Percentiles rank a stretch among this genome's conserved stretches.
Conservation (phyloP, 2,113 vertebrate species). For the Lophius piscatorius region DNA sequence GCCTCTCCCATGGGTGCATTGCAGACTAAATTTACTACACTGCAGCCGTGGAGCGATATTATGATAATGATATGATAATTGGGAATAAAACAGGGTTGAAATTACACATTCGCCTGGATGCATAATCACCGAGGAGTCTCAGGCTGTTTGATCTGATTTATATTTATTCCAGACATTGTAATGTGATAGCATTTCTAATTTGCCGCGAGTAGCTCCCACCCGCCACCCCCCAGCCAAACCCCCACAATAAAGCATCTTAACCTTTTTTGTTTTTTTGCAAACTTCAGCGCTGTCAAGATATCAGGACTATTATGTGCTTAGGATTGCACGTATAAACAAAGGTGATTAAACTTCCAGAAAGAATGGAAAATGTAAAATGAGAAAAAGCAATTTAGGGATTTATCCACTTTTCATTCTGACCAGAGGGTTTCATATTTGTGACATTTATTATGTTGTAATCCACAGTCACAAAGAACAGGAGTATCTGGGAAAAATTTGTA, state of each 20-base stretch:
- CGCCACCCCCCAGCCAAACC: slow-evolving; percentile 6
- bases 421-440: no score
- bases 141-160: slow-evolving; percentile 70
- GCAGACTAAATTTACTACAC: slow-evolving; percentile 57
- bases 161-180: slow-evolving; percentile 69
- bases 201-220: not conserved
- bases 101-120: slow-evolving; percentile 59
- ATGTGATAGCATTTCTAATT: slow-evolving; percentile 63
- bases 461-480: not conserved
- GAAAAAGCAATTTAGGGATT: slow-evolving; percentile 2
- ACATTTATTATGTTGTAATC: no score
- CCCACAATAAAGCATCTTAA: slow-evolving; percentile 24
- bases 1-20: slow-evolving; percentile 48
- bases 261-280: slow-evolving; percentile 55
- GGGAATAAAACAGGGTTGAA: slow-evolving; percentile 65
- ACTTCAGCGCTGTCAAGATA: slow-evolving; percentile 52
- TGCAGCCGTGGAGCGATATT: slow-evolving; percentile 31
- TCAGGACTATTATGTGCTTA: slow-evolving; percentile 16
- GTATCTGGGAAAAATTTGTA: not conserved
- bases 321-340: slow-evolving; percentile 24
- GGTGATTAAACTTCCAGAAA: slow-evolving; percentile 13
- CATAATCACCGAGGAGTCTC: slow-evolving; percentile 59
- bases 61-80: slow-evolving; percentile 76
- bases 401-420: not conserved
- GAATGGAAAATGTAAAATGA: not conserved